A percentile compares a stretch with the other conserved stretches of the same genome.
These are phyloP conservation scores for Loxodonta africana DNA, from an alignment of 2,113 vertebrate genomes.

Conservation along the genomic window DNA sequence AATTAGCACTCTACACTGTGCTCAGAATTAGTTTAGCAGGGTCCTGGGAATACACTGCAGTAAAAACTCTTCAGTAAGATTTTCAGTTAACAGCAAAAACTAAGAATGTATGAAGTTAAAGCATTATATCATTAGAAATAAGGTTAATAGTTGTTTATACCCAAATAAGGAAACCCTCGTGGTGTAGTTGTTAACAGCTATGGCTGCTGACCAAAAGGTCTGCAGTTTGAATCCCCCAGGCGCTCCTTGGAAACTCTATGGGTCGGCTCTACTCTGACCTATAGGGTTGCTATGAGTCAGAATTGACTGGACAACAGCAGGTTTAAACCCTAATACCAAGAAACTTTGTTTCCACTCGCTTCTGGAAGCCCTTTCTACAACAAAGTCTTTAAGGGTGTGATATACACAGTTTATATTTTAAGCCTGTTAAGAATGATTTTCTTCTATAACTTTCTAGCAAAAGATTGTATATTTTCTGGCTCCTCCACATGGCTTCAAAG, in stretches of 20 bases:
- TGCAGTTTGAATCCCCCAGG: no score
- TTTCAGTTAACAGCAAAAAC: conserved; percentile 56
- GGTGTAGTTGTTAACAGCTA: no score
- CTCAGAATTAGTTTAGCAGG: conserved; percentile 32
- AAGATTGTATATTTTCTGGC: neutral
- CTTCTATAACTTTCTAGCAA: neutral
- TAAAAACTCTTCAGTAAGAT: conserved; percentile 42
- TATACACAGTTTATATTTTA: neutral
- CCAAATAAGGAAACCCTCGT: no score
- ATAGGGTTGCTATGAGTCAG: no score
- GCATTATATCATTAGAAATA: conserved; percentile 52
- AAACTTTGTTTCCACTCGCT: neutral
- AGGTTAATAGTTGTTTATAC: conserved; percentile 17
- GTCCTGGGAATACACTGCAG: neutral
- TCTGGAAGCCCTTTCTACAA: conserved; percentile 53
- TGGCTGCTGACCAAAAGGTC: no score
- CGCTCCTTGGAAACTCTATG: no score
- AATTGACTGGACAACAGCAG: no score
- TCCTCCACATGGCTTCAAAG: neutral
- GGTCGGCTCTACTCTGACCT: no score
- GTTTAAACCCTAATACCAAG: neutral
- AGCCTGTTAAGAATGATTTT: neutral
- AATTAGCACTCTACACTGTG: neutral
- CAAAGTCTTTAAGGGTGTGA: conserved; percentile 14
- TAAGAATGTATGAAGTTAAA: conserved; percentile 49